Base-by-base conservation (phyloP, 1,140 invertebrate genomes). In the Carcinoscorpius rotundicauda region DNA sequence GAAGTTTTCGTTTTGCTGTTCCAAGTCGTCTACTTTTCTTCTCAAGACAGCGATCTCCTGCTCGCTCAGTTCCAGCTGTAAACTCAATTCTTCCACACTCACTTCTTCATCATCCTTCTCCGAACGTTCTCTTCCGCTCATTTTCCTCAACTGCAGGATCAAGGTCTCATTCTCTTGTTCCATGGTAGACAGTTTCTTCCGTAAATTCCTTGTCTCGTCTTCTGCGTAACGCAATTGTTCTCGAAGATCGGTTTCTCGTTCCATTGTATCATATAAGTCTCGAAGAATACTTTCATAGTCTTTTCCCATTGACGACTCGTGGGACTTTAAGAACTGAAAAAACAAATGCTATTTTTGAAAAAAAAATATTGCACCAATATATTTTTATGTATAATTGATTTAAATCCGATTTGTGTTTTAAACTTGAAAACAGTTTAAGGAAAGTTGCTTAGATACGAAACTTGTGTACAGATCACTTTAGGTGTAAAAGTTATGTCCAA, bases 81-180 rank as follows among this genome's bases (percentile, higher is more conserved):
- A 78, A 71, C 87, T 83, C 58, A 90, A 73, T 72, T 90, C 87
- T 51, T 84, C 81, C 6, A 84, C 81, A 75, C 68, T 72, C 11
- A 76, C 60, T 52, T 89, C 87, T 70, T 89, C 87, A 11, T 67
- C 67, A 74, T 87, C 85, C 9, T 66, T 68, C 49, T 69, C 69
- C 29, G 52, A 66, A 11, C 68, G 64, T 10, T 10, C 56, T 49
- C 57, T 63, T 11, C 65, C 48, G 66, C 52, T 61, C 87, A 94
- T 89, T 85, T 92, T 93, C 83, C 93, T 92, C 74, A 95, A 83
- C 82, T 94, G 91, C 78, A 91, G 82, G 75, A 88, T 85, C 77
- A 95, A 82, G 64, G 87, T 89, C 78, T 95, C 92, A 82, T 94
- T 94, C 82, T 95, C 92, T 76, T 93, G 89, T 81, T 95, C 92